Evolutionary conservation across 2,113 vertebrate genomes (phyloP).

Genomic region (Oreochromis spilurus): DNA sequence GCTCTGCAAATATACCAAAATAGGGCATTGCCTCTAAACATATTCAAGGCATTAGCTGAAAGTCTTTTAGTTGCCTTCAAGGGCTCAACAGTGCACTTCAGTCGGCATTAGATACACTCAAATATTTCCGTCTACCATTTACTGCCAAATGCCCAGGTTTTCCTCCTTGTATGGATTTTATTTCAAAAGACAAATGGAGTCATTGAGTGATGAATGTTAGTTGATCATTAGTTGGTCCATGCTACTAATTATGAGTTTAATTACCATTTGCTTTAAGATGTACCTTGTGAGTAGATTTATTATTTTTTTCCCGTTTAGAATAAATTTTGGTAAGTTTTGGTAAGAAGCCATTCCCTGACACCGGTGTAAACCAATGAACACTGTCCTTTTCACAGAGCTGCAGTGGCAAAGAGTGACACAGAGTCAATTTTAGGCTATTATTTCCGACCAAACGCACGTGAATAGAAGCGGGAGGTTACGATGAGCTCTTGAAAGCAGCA

Average conservation of each 20-base stretch:
- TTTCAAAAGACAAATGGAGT: conserved; percentile 9
- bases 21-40: background rate
- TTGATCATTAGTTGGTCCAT: background rate
- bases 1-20: background rate
- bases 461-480: conserved; percentile 33
- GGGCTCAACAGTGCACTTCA: background rate
- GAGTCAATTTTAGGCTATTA: background rate
- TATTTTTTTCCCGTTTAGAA: background rate
- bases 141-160: conserved; percentile 2
- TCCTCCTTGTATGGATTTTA: conserved; percentile 8
- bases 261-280: background rate
- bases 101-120: background rate
- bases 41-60: background rate
- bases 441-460: conserved; percentile 28
- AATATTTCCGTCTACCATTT: background rate
- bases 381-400: background rate
- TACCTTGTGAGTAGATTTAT: background rate
- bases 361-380: background rate
- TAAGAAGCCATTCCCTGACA: background rate
- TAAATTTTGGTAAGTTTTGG: background rate
- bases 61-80: background rate
- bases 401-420: background rate
- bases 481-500: conserved; percentile 60
- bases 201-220: background rate
- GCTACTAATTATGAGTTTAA: background rate